phyloP scores from a whole-genome alignment of 2,888 invertebrate species.

The Odontocolon sp. region DNA sequence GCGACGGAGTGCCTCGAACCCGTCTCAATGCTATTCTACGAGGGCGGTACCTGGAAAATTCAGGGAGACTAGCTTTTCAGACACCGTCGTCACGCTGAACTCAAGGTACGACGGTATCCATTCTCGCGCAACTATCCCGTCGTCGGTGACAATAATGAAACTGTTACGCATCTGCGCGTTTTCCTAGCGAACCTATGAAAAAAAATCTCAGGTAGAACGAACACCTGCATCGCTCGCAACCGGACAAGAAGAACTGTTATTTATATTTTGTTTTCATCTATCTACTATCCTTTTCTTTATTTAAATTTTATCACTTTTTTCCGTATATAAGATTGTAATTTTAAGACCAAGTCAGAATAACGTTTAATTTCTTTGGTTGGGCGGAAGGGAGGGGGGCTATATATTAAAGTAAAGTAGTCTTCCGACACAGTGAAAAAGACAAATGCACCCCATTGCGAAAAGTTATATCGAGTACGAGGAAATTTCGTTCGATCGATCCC shows the following conservation, averaged over 20 bases:
- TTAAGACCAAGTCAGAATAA: not conserved
- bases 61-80: no score
- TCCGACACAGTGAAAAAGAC: conserved; percentile 13
- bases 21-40: conserved; percentile 53
- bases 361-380: no score
- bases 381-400: not conserved
- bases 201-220: conserved; percentile 26
- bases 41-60: conserved; percentile 64
- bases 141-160: conserved; percentile 51
- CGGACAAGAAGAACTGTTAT: not conserved
- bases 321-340: not conserved
- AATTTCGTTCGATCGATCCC: conserved; percentile 49
- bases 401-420: conserved; percentile 32
- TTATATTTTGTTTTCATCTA: not conserved
- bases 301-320: no score
- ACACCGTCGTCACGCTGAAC: conserved; percentile 48
- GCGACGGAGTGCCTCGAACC: not conserved
- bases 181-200: conserved; percentile 8
- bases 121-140: conserved; percentile 43
- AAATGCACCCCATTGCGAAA: conserved; percentile 28
- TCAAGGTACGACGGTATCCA: conserved; percentile 52
- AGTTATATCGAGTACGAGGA: conserved; percentile 43
- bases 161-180: conserved; percentile 60
- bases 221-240: conserved; percentile 52
- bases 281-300: no score